Evolutionary conservation across 1,140 invertebrate species (phyloP), one percentile per base, ranked within the genome.

Genomic region (Globodera ellingtonae): DNA sequence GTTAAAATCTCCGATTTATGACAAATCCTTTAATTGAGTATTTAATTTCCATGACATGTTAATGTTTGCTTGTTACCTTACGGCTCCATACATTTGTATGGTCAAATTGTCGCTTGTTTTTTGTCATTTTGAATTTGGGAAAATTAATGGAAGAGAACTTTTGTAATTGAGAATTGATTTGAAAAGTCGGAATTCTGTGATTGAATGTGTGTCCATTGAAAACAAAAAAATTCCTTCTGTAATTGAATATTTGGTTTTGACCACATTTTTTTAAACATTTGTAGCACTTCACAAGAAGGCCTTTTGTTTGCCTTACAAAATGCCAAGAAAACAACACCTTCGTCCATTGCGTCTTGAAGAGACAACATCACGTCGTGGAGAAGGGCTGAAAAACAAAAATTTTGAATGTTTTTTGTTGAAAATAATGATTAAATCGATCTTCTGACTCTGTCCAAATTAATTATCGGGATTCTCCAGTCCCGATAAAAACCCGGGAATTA

Each of bases 361-460:
- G 56, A 62, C 56, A 69, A 77, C 62, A 44, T 77, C 75, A 15
- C 75, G 56, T 65, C 69, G 44, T 65, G 75, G 75, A 8, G 75
- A 77, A 10, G 75, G 75, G 47, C 75, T 77, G 67, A 77, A 77
- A 77, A 62, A 35, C 35, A 35, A 75, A 24, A 47, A 18, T 21
- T 59, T 15, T 75, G 18, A 59, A 2, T 2, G 0, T 59, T 62
- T 75, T 35, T 66, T 75, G 7, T 75, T 44, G 21, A 75, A 75
- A 67, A 18, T 15, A 35, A 35, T 35, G 35, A 35, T 35, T 35
- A 35, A 35, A 35, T 35, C 35, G 35, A 35, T 35, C 35, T 35
- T 35, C 1, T 35, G 35, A 35, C 35, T 35, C 35, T 35, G 35
- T 2, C 3, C 35, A 35, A 35, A 35, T 35, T 35, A 35, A 35